Conservation (phyloP, 2,888 invertebrate species). For the Lumbricus terrestris region DNA sequence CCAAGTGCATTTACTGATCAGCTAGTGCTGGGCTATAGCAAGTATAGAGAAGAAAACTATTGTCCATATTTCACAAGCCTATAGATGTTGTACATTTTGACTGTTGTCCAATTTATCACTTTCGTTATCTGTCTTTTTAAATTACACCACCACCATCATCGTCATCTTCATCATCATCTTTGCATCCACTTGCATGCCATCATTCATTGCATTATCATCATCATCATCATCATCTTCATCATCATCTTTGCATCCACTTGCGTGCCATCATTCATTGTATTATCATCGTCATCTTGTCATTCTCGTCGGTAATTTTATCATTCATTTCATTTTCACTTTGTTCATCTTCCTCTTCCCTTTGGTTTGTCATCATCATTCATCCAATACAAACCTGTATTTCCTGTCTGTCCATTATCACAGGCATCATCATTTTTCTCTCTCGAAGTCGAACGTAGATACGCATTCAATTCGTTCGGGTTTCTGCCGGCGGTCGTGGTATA, state of each 20-base stretch:
- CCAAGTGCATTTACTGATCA: too few species aligned
- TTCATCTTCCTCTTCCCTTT: neutral
- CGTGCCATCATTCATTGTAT: neutral
- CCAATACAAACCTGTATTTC: neutral
- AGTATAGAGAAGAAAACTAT: neutral
- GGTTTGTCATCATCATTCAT: neutral
- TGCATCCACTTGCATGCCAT: neutral
- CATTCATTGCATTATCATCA: neutral
- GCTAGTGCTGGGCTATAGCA: neutral
- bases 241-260: neutral
- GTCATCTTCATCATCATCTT: neutral
- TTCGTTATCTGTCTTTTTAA: neutral
- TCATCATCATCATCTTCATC: neutral
- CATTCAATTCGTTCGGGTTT: neutral
- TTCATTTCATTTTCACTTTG: conserved; percentile 13
- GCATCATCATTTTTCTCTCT: neutral
- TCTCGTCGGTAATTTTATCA: neutral
- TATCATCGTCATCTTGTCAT: conserved; percentile 15
- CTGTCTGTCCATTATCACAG: neutral
- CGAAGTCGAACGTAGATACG: neutral
- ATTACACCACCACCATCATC: neutral
- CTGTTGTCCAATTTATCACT: neutral
- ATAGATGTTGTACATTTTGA: too few species aligned
- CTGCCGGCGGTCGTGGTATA: neutral
- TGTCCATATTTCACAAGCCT: neutral